These are phyloP conservation scores for Tupaia chinensis DNA, from an alignment of 2,113 vertebrate species.

Conservation along the genomic window DNA sequence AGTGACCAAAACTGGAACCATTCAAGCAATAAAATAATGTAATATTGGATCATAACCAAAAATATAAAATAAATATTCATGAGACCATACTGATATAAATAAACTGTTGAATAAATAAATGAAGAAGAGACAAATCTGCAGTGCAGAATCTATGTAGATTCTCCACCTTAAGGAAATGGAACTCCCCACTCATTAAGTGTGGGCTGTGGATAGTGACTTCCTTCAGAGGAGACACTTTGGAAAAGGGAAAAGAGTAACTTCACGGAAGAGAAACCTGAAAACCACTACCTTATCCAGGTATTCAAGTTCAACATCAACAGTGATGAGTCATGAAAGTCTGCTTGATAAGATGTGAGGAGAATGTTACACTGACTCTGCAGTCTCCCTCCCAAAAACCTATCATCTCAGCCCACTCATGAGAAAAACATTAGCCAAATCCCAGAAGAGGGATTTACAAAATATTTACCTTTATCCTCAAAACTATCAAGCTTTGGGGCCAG, in stretches of 20 bases:
- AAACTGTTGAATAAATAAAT: neutral
- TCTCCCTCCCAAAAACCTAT: neutral
- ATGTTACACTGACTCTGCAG: neutral
- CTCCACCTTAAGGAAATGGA: neutral
- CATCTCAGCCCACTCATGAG: neutral
- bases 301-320: neutral
- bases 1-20: neutral
- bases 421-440: neutral
- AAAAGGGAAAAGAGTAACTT: neutral
- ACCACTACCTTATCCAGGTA: neutral
- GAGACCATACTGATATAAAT: neutral
- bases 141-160: neutral
- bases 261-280: neutral
- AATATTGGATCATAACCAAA: neutral
- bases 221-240: neutral
- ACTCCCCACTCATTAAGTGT: neutral
- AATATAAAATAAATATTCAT: neutral
- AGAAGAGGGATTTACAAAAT: neutral
- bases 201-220: neutral
- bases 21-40: neutral
- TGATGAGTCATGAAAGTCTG: neutral
- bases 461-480: neutral
- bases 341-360: neutral
- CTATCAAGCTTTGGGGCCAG: neutral
- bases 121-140: neutral